A percentile compares a stretch with the other conserved stretches of the same genome.
Conservation (phyloP, 2,888 invertebrate genomes). For the Zeuzera pyrina region DNA sequence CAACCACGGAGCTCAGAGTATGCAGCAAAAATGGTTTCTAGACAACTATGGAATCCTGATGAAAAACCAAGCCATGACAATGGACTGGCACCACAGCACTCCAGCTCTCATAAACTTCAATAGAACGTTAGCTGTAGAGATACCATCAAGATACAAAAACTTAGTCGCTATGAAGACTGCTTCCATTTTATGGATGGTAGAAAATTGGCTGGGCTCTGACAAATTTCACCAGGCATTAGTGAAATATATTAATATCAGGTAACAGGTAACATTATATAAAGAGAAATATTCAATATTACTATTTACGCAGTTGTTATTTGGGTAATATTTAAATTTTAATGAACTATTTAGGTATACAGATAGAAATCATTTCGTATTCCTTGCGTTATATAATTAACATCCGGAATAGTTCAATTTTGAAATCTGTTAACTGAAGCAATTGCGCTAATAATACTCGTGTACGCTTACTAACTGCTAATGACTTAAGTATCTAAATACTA, state of each 20-base stretch:
- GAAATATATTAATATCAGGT: slow-evolving; percentile 48
- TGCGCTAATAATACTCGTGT: too few species aligned
- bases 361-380: too few species aligned
- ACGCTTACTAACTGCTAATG: too few species aligned
- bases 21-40: slow-evolving; percentile 22
- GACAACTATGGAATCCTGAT: slow-evolving; percentile 42
- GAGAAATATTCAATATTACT: too few species aligned
- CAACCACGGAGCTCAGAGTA: slow-evolving; percentile 26
- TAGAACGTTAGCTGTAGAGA: slow-evolving; percentile 41
- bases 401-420: too few species aligned
- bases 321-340: too few species aligned
- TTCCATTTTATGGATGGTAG: slow-evolving; percentile 59
- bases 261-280: not conserved
- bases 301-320: too few species aligned
- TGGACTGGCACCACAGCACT: slow-evolving; percentile 44
- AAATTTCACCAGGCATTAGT: slow-evolving; percentile 43
- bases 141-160: slow-evolving; percentile 41
- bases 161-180: slow-evolving; percentile 58
- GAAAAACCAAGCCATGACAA: slow-evolving; percentile 49
- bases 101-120: slow-evolving; percentile 47
- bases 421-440: too few species aligned
- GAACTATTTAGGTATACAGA: too few species aligned
- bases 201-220: slow-evolving; percentile 54
- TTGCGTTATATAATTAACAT: too few species aligned
- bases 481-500: not conserved